Conservation (phyloP, 1,140 invertebrate genomes). For the Drosophila willistoni region DNA sequence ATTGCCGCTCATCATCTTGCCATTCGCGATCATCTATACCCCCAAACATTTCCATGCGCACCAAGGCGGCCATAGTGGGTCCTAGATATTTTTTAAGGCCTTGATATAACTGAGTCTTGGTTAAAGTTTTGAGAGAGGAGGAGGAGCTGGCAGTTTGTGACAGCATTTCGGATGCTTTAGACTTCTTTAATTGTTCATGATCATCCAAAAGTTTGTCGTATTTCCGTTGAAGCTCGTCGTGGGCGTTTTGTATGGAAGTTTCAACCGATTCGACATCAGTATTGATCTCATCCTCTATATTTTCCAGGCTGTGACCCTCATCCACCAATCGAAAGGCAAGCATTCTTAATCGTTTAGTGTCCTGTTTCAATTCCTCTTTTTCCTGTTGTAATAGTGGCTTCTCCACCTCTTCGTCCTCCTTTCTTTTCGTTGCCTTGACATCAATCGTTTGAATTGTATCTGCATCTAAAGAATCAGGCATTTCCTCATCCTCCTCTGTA, state of each 20-base stretch:
- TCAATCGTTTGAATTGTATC: slow-evolving; percentile 10
- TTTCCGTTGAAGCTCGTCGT: slow-evolving; percentile 30
- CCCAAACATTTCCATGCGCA: slow-evolving; percentile 81
- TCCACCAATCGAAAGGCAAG: neutral
- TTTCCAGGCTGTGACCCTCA: neutral
- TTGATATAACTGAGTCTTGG: slow-evolving; percentile 73
- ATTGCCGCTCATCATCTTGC: slow-evolving; percentile 68
- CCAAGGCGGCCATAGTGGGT: slow-evolving; percentile 64
- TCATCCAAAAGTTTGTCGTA: slow-evolving; percentile 26
- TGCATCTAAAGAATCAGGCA: neutral
- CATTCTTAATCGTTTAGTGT: neutral
- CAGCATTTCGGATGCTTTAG: slow-evolving; percentile 12
- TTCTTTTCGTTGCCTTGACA: neutral
- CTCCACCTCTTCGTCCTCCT: too few species aligned
- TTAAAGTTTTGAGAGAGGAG: slow-evolving; percentile 6
- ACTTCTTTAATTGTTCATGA: slow-evolving; percentile 28
- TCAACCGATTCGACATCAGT: neutral
- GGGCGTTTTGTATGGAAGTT: slow-evolving; percentile 11
- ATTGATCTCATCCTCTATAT: neutral
- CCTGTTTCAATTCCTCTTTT: neutral
- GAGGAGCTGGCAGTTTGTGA: neutral
- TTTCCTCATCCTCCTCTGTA: neutral
- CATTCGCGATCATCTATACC: slow-evolving; percentile 63
- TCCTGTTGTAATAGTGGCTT: too few species aligned
- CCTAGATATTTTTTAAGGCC: slow-evolving; percentile 74